Evolutionary conservation across 2,113 vertebrate species (phyloP), one percentile per base, ranked within the genome.

Genomic region (Ammospiza nelsoni): DNA sequence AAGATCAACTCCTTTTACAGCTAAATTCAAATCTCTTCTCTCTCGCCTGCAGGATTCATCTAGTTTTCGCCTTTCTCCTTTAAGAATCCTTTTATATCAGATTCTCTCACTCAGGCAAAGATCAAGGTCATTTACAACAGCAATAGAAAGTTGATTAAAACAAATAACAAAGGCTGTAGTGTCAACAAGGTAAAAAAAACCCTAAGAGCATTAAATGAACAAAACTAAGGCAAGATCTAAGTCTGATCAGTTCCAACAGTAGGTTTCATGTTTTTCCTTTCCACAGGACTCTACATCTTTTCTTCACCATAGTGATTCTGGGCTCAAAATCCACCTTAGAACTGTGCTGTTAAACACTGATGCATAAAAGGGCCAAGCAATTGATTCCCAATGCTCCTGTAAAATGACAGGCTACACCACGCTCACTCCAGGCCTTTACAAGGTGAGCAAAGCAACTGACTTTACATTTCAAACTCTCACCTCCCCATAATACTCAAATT

Each of bases 91-190:
- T 84, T 78, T 92, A 25, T 73, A 91, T 82, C 74, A 75, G 59
- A 83, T 65, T 85, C 35, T 69, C 61, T 90, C 59, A 76, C 51
- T 15, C 67, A 54, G 82, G 49, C 51, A 92, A 96, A 96, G 75
- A 95, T 48, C 79, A 92, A 86, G 28, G 18, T 65, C 37, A 81
- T 94, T 97, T 86, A 94, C 83, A 93, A 90, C 6, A 25, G 68
- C 79, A 90, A 63, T 9, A 77, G 72, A 63, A 96, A 81, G 68
- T 33, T 90, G 54, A 86, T 92, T 96, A 90, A 48, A 93, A 90
- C 76, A 81, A 88, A 84, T 72, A 54, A 81, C 33, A 84, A 75
- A 74, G 66, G 49, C 44, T 74, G 65, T 51, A 67, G 48, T 59
- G 92, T 78, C 76, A 90, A 51, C 2, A 1, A 80, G 76, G 68